phyloP scores from a whole-genome alignment of 2,888 invertebrate species.

The Epinotia bilunana region DNA sequence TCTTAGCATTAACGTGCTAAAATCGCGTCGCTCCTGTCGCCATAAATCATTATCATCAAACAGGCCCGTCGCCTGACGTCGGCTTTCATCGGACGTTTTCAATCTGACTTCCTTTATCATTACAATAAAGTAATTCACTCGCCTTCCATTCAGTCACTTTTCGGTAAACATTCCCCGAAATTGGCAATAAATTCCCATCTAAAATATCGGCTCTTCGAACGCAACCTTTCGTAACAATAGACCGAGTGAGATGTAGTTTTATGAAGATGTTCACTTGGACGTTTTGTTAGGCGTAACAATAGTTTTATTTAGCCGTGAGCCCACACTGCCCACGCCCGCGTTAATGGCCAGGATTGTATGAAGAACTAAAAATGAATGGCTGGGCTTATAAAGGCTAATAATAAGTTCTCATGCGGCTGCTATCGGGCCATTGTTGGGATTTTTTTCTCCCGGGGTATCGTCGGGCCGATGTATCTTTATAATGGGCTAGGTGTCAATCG shows the following conservation, averaged over 20 bases:
- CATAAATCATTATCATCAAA: slow-evolving; percentile 83
- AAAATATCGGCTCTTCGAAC: slow-evolving; percentile 70
- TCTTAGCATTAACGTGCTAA: slow-evolving; percentile 74
- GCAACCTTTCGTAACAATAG: slow-evolving; percentile 72
- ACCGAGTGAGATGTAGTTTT: slow-evolving; percentile 68
- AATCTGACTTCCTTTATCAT: slow-evolving; percentile 82
- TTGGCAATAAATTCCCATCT: slow-evolving; percentile 81
- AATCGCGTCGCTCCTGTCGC: slow-evolving; percentile 76
- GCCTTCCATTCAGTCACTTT: slow-evolving; percentile 79
- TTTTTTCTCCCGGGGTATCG: slow-evolving; percentile 68
- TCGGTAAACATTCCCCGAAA: slow-evolving; percentile 81
- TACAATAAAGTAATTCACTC: slow-evolving; percentile 82
- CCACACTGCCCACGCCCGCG: slow-evolving; percentile 81
- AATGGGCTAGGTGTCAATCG: slow-evolving; percentile 84
- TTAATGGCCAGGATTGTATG: slow-evolving; percentile 82
- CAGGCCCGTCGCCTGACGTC: slow-evolving; percentile 68
- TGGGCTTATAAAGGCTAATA: slow-evolving; percentile 78
- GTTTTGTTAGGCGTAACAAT: slow-evolving; percentile 81
- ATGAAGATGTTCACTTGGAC: slow-evolving; percentile 83
- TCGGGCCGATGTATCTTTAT: slow-evolving; percentile 62
- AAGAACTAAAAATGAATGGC: slow-evolving; percentile 82
- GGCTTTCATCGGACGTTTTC: slow-evolving; percentile 81
- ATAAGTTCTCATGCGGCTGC: slow-evolving; percentile 82
- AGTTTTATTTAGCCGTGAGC: slow-evolving; percentile 82
- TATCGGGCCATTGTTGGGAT: slow-evolving; percentile 76